Evolutionary conservation across 2,113 vertebrate species (phyloP), one percentile per base, ranked within the genome.

Genomic region (Boleophthalmus pectinirostris): DNA sequence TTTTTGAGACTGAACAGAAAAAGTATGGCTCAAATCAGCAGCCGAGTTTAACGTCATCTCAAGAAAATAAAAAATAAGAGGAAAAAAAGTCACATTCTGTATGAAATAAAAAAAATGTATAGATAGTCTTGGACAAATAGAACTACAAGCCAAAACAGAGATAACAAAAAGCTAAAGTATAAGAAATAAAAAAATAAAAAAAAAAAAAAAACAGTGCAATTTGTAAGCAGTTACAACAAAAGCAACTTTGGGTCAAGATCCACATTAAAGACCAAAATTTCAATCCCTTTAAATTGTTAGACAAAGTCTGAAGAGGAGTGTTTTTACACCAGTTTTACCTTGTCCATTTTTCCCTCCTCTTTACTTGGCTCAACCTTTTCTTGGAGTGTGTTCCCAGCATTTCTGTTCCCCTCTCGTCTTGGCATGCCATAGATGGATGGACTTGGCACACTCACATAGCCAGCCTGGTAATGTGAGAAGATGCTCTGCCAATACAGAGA

Each of bases 381-480:
- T 75, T 73, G 80, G 87, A 86, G 82, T 75, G 75, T 69, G 78
- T 78, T 85, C 61, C 75, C 61, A 72, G 82, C 76, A 81, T 73
- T 61, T 61, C 86, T 73, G 76, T 80, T 78, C 79, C 75, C 81
- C 75, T 81, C 82, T 82, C 75, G 73, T 66, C 80, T 89, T 90
- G 90, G 90, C 87, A 87, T 72, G 29, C 69, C 0, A 82, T 85
- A 72, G 88, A 90, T 87, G 80, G 89, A 87, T 81, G 78, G 88
- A 89, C 85, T 86, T 92, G 90, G 89, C 90, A 91, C 82, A 63
- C 83, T 1, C 69, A 79, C 75, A 78, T 77, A 87, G 76, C 79
- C 86, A 85, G 84, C 81, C 88, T 92, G 88, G 88, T 90, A 85
- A 89, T 81, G 84, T 86, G 89, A 88, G 79, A 82, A 86, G 81